phyloP scores from a whole-genome alignment of 2,797 vertebrate species.

The Hydrophis major region DNA sequence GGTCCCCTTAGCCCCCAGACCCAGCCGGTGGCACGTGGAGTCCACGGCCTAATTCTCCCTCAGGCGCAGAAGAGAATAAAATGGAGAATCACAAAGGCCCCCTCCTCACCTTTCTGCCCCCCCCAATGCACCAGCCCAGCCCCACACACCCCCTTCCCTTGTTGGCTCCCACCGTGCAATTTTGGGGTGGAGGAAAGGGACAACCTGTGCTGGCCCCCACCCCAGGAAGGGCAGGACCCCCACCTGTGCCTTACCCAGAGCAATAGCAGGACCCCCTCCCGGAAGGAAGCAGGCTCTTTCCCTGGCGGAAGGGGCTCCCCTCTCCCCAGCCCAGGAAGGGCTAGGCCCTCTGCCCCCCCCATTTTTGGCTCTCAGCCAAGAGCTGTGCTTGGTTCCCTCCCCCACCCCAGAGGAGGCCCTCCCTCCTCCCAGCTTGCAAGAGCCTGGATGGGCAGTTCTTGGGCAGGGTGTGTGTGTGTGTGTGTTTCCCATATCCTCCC shows the following conservation, averaged over 20 bases:
- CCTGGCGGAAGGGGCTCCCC: conserved; percentile 7
- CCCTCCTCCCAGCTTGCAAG: background rate
- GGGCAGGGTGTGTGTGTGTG: too few relatives aligned
- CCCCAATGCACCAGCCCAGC: background rate
- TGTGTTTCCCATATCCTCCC: background rate
- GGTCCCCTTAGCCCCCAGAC: conserved; percentile 69
- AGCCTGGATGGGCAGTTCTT: background rate
- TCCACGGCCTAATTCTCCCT: background rate
- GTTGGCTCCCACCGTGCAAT: conserved; percentile 24
- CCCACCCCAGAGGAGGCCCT: background rate
- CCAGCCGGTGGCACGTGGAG: background rate
- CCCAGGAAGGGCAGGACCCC: conserved; percentile 59
- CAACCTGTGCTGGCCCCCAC: background rate
- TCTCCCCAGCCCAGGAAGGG: background rate
- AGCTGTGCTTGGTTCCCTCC: background rate
- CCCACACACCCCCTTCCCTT: background rate
- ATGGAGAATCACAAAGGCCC: conserved; percentile 8
- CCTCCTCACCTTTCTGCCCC: conserved; percentile 35
- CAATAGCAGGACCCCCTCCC: background rate
- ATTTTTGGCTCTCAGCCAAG: background rate
- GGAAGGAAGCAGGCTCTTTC: background rate
- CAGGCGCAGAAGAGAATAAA: conserved; percentile 4
- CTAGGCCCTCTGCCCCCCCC: background rate
- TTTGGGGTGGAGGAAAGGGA: conserved; percentile 11
- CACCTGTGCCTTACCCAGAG: conserved; percentile 37